phyloP scores from a whole-genome alignment of 2,113 vertebrate species.

The Lepidiolamprologus cunningtoni region DNA sequence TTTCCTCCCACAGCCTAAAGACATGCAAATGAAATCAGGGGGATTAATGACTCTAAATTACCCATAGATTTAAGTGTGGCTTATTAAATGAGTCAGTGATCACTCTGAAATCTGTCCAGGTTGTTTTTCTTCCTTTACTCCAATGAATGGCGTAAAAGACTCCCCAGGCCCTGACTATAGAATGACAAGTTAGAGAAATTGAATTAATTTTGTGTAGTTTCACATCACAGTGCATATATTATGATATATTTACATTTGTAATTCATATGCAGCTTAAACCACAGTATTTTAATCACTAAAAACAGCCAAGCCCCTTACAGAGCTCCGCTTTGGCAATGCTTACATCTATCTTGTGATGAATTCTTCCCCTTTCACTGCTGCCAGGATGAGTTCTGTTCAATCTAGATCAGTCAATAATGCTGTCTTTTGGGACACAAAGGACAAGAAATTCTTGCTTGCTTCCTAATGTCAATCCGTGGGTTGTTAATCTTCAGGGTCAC shows the following conservation, averaged over 20 bases:
- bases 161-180: conserved; percentile 8
- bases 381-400: neutral
- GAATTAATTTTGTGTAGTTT: neutral
- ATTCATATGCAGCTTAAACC: neutral
- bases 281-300: neutral
- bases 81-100: conserved; percentile 26
- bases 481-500: neutral
- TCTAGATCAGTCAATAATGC: neutral
- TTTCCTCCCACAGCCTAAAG: conserved; percentile 9
- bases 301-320: neutral
- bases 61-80: conserved; percentile 7
- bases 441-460: neutral
- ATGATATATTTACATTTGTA: neutral
- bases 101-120: neutral
- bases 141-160: neutral
- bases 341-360: neutral
- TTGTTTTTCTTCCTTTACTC: conserved; percentile 5
- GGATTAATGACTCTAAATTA: conserved; percentile 45
- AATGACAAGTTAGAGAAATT: conserved; percentile 12
- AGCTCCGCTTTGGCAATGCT: neutral
- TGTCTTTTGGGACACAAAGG: neutral
- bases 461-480: neutral
- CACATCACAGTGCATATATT: neutral
- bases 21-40: conserved; percentile 42
- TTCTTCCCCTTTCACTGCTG: neutral